Conservation (phyloP, 2,888 invertebrate genomes). For the Pecten maximus region DNA sequence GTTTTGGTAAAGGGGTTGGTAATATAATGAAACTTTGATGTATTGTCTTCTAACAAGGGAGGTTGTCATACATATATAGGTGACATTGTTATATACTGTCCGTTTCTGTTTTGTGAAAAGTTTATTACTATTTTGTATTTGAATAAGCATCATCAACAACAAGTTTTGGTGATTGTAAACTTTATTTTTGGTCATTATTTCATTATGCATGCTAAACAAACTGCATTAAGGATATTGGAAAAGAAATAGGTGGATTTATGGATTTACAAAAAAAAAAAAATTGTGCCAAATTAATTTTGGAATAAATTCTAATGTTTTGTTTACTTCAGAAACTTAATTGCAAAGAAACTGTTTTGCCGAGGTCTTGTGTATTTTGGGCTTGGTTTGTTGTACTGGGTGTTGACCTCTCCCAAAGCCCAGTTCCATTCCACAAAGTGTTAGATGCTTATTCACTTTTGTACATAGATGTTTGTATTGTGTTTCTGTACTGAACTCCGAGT, state of each 20-base stretch:
- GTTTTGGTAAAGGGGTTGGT: neutral
- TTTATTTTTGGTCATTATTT: too few species aligned
- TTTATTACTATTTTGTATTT: neutral
- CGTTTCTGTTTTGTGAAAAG: slow-evolving; percentile 1
- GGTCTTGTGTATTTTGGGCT: neutral
- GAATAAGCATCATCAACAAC: slow-evolving; percentile 13
- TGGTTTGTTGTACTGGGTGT: neutral
- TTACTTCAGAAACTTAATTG: neutral
- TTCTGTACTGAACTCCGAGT: slow-evolving; percentile 14
- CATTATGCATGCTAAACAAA: too few species aligned
- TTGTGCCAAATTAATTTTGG: neutral
- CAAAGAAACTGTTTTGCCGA: neutral
- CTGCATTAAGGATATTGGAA: too few species aligned
- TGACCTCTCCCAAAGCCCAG: neutral
- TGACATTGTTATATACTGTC: neutral
- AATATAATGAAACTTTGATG: neutral
- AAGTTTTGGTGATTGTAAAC: too few species aligned
- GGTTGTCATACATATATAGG: neutral
- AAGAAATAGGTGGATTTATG: too few species aligned
- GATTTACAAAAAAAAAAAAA: too few species aligned
- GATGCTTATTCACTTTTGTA: neutral
- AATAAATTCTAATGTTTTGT: neutral
- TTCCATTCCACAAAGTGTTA: neutral
- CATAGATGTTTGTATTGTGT: slow-evolving; percentile 30
- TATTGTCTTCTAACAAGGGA: neutral